Percentiles rank a stretch among this genome's conserved stretches.
Conservation (phyloP, 1,140 invertebrate genomes). For the Drosophila persimilis region DNA sequence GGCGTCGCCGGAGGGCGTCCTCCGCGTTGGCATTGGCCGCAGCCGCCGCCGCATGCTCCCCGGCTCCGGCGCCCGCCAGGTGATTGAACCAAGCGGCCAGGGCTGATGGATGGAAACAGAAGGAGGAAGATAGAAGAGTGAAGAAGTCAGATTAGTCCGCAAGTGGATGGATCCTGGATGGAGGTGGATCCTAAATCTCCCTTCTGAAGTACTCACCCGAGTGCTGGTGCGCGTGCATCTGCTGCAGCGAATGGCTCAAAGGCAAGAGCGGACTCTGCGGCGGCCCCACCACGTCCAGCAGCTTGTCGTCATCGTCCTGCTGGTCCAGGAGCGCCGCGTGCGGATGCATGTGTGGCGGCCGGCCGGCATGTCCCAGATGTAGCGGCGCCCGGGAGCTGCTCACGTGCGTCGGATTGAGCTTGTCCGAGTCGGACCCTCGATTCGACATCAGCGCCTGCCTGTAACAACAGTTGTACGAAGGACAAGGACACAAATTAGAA, state of each 20-base stretch:
- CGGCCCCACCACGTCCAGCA: conserved; percentile 94
- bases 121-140: not conserved
- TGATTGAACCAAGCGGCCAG: conserved; percentile 85
- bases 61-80: conserved; percentile 80
- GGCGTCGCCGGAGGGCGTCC: conserved; percentile 84
- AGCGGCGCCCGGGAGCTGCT: conserved; percentile 83
- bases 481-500: conserved; percentile 77
- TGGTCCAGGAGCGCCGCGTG: conserved; percentile 83
- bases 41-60: conserved; percentile 83
- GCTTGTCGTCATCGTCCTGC: conserved; percentile 92
- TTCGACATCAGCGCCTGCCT: conserved; percentile 93
- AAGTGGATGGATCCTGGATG: not conserved
- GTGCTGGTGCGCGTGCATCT: conserved; percentile 82
- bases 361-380: conserved; percentile 81
- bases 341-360: conserved; percentile 78
- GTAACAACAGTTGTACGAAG: conserved; percentile 83
- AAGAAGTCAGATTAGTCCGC: not conserved
- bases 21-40: conserved; percentile 81
- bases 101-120: conserved; percentile 41
- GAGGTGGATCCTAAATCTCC: not conserved
- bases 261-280: conserved; percentile 88
- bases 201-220: conserved; percentile 69
- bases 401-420: conserved; percentile 82
- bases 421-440: conserved; percentile 85
- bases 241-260: conserved; percentile 83